These are phyloP conservation scores for Poliocrania exsul DNA, from an alignment of 2,797 vertebrate genomes.

Conservation along the genomic window DNA sequence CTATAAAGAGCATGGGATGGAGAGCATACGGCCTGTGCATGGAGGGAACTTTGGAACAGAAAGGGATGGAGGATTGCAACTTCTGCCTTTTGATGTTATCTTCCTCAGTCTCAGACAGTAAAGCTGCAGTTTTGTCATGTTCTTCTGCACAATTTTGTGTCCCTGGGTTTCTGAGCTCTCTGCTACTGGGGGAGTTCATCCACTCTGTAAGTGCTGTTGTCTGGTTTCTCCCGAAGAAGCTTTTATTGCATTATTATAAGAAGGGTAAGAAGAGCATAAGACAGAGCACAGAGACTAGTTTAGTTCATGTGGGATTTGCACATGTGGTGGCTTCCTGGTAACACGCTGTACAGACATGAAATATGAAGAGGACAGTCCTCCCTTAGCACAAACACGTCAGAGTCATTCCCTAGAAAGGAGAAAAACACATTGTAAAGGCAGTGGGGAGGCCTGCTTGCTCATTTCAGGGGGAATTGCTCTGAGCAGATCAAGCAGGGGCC, in stretches of 20 bases:
- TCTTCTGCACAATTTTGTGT: not conserved
- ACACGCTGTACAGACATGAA: not conserved
- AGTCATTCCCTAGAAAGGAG: not conserved
- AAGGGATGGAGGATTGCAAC: not conserved
- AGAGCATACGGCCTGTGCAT: slow-evolving; percentile 11
- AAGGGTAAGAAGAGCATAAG: not conserved
- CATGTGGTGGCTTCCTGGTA: not conserved
- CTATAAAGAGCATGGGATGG: not conserved
- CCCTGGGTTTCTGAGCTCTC: not conserved
- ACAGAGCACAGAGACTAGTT: not conserved
- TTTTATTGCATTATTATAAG: not conserved
- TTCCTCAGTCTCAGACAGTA: not conserved
- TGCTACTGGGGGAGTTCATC: not conserved
- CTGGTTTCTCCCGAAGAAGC: not conserved
- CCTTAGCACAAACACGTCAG: no score
- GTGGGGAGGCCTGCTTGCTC: not conserved
- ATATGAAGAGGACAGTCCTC: not conserved
- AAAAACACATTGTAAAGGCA: rapidly evolving
- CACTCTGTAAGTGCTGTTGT: rapidly evolving
- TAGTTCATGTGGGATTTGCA: not conserved
- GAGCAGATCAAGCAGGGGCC: not conserved
- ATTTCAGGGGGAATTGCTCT: rapidly evolving
- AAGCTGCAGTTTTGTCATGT: not conserved
- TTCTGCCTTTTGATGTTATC: slow-evolving; percentile 4
- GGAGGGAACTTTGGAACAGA: not conserved